phyloP scores from a whole-genome alignment of 2,113 vertebrate species.

The Lepisosteus oculatus region DNA sequence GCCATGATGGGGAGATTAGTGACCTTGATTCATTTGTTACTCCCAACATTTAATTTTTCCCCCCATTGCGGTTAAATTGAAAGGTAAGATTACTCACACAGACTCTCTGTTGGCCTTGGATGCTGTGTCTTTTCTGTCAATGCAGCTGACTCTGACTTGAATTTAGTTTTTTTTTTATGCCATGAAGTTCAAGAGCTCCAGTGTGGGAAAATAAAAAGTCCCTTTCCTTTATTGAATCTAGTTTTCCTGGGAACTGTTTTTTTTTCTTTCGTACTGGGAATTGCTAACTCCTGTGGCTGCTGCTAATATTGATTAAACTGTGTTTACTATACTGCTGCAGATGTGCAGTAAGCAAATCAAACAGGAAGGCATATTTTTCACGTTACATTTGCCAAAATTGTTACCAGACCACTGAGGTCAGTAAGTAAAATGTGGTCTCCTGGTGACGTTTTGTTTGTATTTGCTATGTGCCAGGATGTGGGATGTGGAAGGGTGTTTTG shows the following conservation, averaged over 20 bases:
- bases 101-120: conserved; percentile 44
- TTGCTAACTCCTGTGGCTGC: no score
- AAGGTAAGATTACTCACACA: conserved; percentile 50
- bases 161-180: conserved; percentile 31
- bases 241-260: neutral
- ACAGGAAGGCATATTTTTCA: no score
- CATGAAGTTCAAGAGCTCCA: conserved; percentile 52
- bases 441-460: no score
- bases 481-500: no score
- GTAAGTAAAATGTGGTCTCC: no score
- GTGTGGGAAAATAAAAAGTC: conserved; percentile 26
- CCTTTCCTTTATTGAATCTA: conserved; percentile 32
- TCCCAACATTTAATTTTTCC: conserved; percentile 22
- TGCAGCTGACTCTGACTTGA: conserved; percentile 38
- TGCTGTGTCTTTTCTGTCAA: conserved; percentile 51
- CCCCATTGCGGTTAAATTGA: conserved; percentile 50
- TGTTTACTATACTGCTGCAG: no score
- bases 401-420: no score
- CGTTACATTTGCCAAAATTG: no score
- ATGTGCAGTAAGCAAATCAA: no score
- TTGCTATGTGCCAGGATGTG: no score
- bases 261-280: neutral
- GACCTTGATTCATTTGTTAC: conserved; percentile 65
- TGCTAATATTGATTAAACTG: no score
- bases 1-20: conserved; percentile 61